Percentiles rank a stretch among this genome's conserved stretches.
Conservation (phyloP, 2,113 vertebrate genomes). For the Laticauda laticaudata region DNA sequence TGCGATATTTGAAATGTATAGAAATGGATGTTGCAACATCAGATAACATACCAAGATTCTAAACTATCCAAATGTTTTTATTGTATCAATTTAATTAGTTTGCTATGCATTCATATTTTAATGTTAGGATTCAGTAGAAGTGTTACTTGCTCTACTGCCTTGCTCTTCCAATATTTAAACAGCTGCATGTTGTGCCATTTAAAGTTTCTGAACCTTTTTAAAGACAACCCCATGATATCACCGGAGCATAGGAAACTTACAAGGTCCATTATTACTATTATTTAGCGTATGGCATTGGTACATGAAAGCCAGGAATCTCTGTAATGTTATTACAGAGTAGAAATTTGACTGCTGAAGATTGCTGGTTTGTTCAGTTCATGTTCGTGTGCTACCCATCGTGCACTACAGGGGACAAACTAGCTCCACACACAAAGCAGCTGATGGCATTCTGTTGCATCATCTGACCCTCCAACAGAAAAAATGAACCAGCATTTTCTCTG, state of each 20-base stretch:
- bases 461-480: not conserved
- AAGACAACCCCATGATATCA: not conserved
- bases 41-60: not conserved
- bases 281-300: not conserved
- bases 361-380: not conserved
- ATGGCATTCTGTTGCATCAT: not conserved
- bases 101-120: not conserved
- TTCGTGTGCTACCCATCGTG: not conserved
- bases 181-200: not conserved
- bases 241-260: not conserved
- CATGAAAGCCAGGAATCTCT: not conserved
- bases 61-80: not conserved
- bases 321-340: not conserved
- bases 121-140: not conserved
- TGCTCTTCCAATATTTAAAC: not conserved
- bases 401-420: not conserved
- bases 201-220: not conserved
- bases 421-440: not conserved
- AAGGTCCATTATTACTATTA: not conserved
- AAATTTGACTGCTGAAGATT: not conserved
- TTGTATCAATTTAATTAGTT: not conserved
- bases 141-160: not conserved
- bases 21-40: not conserved
- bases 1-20: not conserved
- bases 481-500: not conserved